Evolutionary conservation across 2,113 vertebrate species (phyloP), one percentile per base, ranked within the genome.

Genomic region (Vulpes lagopus): DNA sequence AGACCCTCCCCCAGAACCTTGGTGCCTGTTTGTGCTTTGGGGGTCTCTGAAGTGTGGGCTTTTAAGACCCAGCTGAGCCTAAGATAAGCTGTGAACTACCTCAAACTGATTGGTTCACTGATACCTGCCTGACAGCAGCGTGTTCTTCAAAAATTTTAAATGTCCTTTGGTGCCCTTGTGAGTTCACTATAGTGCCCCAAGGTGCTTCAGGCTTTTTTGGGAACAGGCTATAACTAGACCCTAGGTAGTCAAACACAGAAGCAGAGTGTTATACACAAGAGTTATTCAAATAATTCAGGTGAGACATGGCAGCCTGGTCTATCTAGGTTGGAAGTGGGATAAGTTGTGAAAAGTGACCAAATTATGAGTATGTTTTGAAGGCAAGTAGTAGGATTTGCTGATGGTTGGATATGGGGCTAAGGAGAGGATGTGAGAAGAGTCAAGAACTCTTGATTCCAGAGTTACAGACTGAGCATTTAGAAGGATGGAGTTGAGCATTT

Each of bases 331-430:
- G 35, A 93, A 85, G 49, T 65, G 4, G 82, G n/a, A 91, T 9
- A 97, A 23, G 32, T 19, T 85, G 14, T 90, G 93, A 67, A 85
- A 93, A 93, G n/a, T 81, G 19, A 57, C 22, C 2, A 38, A 57
- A 78, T 78, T 94, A 38, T 87, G 38, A 88, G 62, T 91, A 22
- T 83, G 59, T 71, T 96, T 94, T 79, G 78, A 88, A 88, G 69
- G 49, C 76, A 67, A n/a, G 30, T 74, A n/a, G 11, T 74, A 62
- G n/a, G 59, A 74, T 91, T 86, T 94, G 92, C 82, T 32, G 35
- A 80, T 86, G 79, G 25, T 84, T 80, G 25, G 57, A 71, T 64
- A 64, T 71, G 16, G n/a, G 3, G 53, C 78, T 9, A 85, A 95
- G 62, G 59, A 86, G 30, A 79, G 27, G 17, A 38, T 78, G 19